A percentile compares a stretch with the other conserved stretches of the same genome.
Evolutionary conservation across 2,888 invertebrate species (phyloP).

Genomic region (Ornithoptera priamus): DNA sequence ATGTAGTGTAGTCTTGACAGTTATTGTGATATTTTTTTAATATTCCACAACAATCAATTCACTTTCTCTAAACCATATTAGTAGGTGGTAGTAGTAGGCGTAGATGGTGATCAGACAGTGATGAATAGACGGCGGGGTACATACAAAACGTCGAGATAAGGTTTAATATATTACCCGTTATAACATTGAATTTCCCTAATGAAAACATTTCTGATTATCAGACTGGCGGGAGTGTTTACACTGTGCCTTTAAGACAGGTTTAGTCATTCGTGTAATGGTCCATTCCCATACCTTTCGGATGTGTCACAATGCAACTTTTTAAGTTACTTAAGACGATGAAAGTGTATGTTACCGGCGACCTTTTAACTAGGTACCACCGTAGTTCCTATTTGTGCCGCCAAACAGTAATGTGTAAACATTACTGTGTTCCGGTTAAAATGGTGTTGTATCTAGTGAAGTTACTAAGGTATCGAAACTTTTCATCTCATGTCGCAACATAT

Average conservation of each 20-base stretch:
- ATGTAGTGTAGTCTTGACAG: no score
- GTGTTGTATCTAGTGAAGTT: no score
- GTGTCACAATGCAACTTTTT: conserved; percentile 1
- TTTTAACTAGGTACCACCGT: no score
- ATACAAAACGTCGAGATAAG: conserved; percentile 73
- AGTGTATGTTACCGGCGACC: no score
- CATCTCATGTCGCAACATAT: no score
- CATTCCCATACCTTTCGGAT: conserved; percentile 35
- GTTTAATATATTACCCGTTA: conserved; percentile 65
- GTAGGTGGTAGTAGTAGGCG: conserved; percentile 33
- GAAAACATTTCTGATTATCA: conserved; percentile 51
- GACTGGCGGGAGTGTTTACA: conserved; percentile 39
- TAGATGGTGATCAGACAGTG: conserved; percentile 58
- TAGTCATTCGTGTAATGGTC: conserved; percentile 44
- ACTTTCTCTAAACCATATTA: conserved; percentile 53
- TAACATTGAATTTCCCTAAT: conserved; percentile 54
- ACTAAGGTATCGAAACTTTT: no score
- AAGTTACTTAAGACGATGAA: no score
- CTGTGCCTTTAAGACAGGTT: conserved; percentile 27
- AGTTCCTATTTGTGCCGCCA: no score
- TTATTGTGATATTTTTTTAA: no score
- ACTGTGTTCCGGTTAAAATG: no score
- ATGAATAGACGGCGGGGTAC: conserved; percentile 61
- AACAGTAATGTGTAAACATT: no score
- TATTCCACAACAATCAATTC: conserved; percentile 45